phyloP scores from a whole-genome alignment of 2,113 vertebrate genomes.

The Zonotrichia leucophrys region DNA sequence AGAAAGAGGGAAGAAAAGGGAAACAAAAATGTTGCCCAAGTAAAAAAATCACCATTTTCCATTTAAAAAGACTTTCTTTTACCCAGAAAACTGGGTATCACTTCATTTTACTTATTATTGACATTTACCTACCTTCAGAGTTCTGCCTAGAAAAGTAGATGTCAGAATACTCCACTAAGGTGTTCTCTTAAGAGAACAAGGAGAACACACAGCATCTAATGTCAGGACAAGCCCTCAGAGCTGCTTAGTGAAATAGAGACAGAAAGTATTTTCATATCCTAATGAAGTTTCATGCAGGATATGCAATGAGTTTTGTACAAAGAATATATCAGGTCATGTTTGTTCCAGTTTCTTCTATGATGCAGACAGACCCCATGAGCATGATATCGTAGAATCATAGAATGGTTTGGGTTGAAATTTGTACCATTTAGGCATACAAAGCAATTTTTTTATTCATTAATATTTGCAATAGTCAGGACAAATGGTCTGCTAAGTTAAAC shows the following conservation, averaged over 20 bases:
- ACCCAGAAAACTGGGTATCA: neutral
- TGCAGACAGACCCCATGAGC: rapidly evolving
- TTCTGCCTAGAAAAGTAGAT: neutral
- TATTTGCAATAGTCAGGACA: neutral
- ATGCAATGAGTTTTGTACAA: neutral
- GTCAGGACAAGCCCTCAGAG: neutral
- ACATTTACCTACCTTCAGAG: neutral
- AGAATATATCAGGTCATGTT: neutral
- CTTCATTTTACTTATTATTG: neutral
- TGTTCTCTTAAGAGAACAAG: neutral
- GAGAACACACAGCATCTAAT: rapidly evolving
- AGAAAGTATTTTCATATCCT: neutral
- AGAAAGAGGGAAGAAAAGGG: neutral
- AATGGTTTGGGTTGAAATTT: neutral
- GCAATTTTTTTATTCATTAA: neutral
- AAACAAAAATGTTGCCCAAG: neutral
- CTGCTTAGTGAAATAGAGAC: neutral
- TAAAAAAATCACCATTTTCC: neutral
- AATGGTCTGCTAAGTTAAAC: neutral
- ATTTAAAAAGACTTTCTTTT: neutral
- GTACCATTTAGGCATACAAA: rapidly evolving
- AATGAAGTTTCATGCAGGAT: neutral
- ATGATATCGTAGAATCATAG: neutral
- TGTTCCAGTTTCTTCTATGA: neutral
- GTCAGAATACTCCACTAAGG: neutral